phyloP scores from a whole-genome alignment of 2,797 vertebrate species.

The Myiotriccus ornatus region DNA sequence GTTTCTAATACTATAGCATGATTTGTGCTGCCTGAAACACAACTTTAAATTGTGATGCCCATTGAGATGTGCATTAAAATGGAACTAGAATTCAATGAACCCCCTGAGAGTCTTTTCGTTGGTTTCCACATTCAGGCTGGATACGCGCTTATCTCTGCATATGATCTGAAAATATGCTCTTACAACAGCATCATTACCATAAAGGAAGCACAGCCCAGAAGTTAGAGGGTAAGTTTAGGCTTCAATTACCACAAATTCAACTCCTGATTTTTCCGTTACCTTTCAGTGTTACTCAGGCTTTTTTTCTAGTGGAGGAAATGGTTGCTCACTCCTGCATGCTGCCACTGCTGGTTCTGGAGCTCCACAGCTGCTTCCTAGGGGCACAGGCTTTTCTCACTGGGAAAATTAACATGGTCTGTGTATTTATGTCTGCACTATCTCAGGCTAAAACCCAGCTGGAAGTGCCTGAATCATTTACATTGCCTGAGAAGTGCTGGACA shows the following conservation, averaged over 20 bases:
- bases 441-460: background rate
- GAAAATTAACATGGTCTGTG: background rate
- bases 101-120: background rate
- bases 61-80: constrained; percentile 14
- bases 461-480: background rate
- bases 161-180: background rate
- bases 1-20: constrained; percentile 14
- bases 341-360: background rate
- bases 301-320: background rate
- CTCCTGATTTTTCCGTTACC: background rate
- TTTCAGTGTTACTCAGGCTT: background rate
- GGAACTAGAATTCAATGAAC: background rate
- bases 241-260: background rate
- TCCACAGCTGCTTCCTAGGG: background rate
- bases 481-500: background rate
- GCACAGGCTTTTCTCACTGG: background rate
- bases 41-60: constrained; percentile 7
- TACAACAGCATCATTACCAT: background rate
- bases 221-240: background rate
- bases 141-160: background rate
- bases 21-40: constrained; percentile 32
- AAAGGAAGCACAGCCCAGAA: background rate
- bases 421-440: background rate
- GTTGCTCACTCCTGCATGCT: background rate
- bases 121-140: background rate